These are phyloP conservation scores for Hypolimnas misippus DNA, from an alignment of 2,888 invertebrate genomes.

Conservation along the genomic window DNA sequence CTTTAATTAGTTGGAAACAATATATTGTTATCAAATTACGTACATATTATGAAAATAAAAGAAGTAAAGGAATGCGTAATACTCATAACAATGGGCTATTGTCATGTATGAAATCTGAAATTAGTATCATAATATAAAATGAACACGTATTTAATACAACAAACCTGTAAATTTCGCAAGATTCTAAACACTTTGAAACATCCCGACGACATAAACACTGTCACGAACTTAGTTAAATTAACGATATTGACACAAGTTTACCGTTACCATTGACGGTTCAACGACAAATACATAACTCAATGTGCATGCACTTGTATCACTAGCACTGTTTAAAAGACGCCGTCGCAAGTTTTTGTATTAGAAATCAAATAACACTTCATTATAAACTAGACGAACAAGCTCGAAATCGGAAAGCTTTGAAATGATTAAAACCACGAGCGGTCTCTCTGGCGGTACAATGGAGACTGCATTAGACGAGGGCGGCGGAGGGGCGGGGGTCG, in stretches of 20 bases:
- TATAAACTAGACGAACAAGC: conserved; percentile 67
- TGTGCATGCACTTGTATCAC: conserved; percentile 49
- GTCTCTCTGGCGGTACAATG: conserved; percentile 52
- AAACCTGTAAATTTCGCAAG: conserved; percentile 62
- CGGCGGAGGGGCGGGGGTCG: conserved; percentile 53
- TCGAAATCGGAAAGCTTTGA: conserved; percentile 72
- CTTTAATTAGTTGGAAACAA: conserved; percentile 18
- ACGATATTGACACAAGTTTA: conserved; percentile 66
- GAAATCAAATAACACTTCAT: conserved; percentile 62
- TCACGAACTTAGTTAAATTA: conserved; percentile 70
- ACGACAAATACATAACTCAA: conserved; percentile 44
- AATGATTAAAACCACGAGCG: conserved; percentile 50
- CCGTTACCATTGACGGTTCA: conserved; percentile 61
- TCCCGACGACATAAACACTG: conserved; percentile 68
- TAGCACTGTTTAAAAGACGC: conserved; percentile 44
- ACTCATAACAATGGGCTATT: conserved; percentile 39
- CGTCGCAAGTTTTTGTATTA: conserved; percentile 48
- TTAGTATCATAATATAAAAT: conserved; percentile 27
- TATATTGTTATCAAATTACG: conserved; percentile 23
- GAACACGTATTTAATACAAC: conserved; percentile 32
- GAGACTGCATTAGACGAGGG: conserved; percentile 73
- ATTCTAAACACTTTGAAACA: conserved; percentile 67
- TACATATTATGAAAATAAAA: conserved; percentile 28
- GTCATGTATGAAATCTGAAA: conserved; percentile 23
- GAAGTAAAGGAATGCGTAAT: conserved; percentile 22